Evolutionary conservation across 2,888 invertebrate genomes (phyloP), one percentile per base, ranked within the genome.

Genomic region (Tiliacea citrago): DNA sequence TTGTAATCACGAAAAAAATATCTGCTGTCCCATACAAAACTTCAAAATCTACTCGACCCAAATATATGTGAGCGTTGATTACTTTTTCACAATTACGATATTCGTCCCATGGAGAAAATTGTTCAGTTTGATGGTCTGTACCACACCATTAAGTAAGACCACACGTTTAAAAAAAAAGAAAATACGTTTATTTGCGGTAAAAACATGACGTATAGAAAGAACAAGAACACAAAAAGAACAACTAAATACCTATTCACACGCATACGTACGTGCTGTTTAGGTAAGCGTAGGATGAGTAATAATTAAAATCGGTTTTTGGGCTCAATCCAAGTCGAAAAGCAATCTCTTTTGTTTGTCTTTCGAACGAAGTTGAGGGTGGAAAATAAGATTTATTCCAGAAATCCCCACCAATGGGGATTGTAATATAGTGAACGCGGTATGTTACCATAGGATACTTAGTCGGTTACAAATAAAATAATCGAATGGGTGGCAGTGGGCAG

Each of bases 281-380:
- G 12, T 47, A 57, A 13, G 55, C 35, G 45, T 49, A 47, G 24
- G 10, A 9, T n/a, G 10, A 58, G 39, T 66, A 1, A 72, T 77
- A 79, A 86, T 80, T 83, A 79, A 81, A 77, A 75, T 78, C 55
- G n/a, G 45, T 65, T 72, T 73, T 82, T 88, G 87, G 89, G 86
- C 69, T 57, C 10, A 68, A 73, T 88, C 87, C 86, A 88, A 75
- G 68, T 42, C 45, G 62, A 78, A 85, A 88, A 86, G 70, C 89
- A 90, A 91, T 91, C 73, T 80, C 79, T 85, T 89, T 90, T 90
- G 89, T 91, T 91, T 89, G 86, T 86, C 70, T 42, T 21, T 65
- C 53, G 58, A 55, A 76, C 71, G 74, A 88, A 88, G 89, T 89
- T 83, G 87, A 80, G 68, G 21, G 53, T 42, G 35, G 65, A n/a